Base-by-base conservation (phyloP, 2,113 vertebrate genomes). In the Agelaius tricolor region DNA sequence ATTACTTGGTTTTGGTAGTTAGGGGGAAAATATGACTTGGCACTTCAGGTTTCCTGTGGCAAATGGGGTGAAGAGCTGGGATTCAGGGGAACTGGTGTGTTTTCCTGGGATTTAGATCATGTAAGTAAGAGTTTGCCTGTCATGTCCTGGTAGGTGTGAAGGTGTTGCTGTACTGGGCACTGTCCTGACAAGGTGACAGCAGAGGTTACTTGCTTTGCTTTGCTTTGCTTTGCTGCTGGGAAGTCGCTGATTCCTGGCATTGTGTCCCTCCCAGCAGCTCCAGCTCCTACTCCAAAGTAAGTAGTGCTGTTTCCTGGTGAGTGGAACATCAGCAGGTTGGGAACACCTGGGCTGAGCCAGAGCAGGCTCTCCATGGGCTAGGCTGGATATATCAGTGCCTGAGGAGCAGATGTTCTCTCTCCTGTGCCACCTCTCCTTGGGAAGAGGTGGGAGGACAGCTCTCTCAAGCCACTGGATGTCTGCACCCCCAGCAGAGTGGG, bases 1-100 rank as follows among this genome's bases (percentile, higher is more conserved):
- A 30, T 46, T 78, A 35, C 33, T 89, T 87, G 19, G 27, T 28
- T 59, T 92, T 43, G 46, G 55, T 92, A 66, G 44, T 52, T 87
- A 69, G 55, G 62, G 46, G 4, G 10, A 96, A 97, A 93, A 80
- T 63, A 33, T 14, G 49, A 88, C 31, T 90, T 95, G 91, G 66
- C 13, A 27, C 33, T 76, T 59, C 9, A 7, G 28, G 22, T 75
- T 81, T 78, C 17, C 11, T 76, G 44, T 76, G 47, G 59, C 43
- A 91, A 57, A 69, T 12, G 9, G 16, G 21, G 43, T 55, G 68
- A 87, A 39, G 30, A 63, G 44, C 41, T 67, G 47, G 31, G 46
- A 84, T 17, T 59, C 7, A 6, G 6, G 33, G 26, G 27, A 90
- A 15, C 28, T 24, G 33, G 10, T 37, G 15, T 47, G 26, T 71